Base-by-base conservation (phyloP, 2,797 vertebrate species). In the Oreochromis mossambicus region DNA sequence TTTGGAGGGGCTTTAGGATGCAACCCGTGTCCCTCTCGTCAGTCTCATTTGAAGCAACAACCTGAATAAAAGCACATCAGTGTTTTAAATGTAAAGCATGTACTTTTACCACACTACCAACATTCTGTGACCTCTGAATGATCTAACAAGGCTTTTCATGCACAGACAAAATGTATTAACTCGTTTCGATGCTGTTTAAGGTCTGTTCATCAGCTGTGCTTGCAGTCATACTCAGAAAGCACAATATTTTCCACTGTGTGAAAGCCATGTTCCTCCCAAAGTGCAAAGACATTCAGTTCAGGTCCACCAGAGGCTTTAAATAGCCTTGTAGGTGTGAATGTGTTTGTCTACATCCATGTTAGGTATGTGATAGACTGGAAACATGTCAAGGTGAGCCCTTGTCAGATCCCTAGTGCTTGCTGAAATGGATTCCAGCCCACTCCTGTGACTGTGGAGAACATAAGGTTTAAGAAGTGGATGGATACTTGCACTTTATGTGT, bases 261-360 rank as follows among this genome's bases (percentile, higher is more conserved):
- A 48, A 66, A 29, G 43, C 34, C 63, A 54, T 17, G 36, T 63
- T 78, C 85, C 80, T 84, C 55, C 52, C 73, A 78, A 86, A 63
- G 66, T 80, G 63, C 78, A 75, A 61, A 86, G 19, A 80, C 77
- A 86, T 11, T 75, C 43, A 50, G 34, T 46, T 82, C 78, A 10
- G 34, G 26, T 55, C 80, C 79, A 80, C 83, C 54, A 70, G 82
- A 88, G 81, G 86, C 83, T 85, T 78, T 81, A 80, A 82, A 87
- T 81, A 43, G 79, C 84, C 83, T 85, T 85, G 80, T 51, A 78
- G 66, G 78, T 91, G 78, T 82, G 81, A 91, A 86, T 83, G 79
- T 81, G 83, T 76, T 66, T 79, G 79, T 86, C 61, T 83, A 48
- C 82, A 83, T 87, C 78, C 26, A 50, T 50, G 70, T 75, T 50